Evolutionary conservation across 2,888 invertebrate genomes (phyloP), one percentile per base, ranked within the genome.

Genomic region (Stenodera caucasica): DNA sequence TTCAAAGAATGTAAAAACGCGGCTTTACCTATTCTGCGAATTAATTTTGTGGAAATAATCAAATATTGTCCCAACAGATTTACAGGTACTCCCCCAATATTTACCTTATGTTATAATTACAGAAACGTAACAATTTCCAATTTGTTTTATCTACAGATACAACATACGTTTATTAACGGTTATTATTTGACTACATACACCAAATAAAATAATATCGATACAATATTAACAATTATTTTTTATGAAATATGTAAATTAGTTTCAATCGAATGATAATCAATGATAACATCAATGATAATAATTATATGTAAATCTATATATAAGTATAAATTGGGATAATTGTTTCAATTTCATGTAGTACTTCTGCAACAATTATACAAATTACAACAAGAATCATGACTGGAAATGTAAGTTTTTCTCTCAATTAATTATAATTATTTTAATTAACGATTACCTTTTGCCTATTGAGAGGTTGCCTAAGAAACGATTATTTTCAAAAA

Each of bases 401-500:
- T 35, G 14, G 23, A 18, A 53, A 18, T 18, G 40, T 32, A 49
- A 33, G 14, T 30, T 11, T 14, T 26, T 6, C 35, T 18, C 7
- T 40, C 12, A n/a, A n/a, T 23, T 52, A 53, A 49, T 49, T 21
- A 12, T 49, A 37, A 2, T 50, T 59, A 35, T 30, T 30, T 12
- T n/a, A 50, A 40, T 15, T 21, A 40, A 37, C 23, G 35, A 35
- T 64, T 75, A 81, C 81, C 81, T 79, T 75, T 80, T 81, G 61
- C 80, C 80, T 30, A 79, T 78, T 8, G 78, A 75, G 11, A 81
- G 69, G 4, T 78, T 77, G 67, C 78, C 78, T 21, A 81, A 67
- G 67, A 80, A 80, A 45, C 78, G 73, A 57, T 78, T 70, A 64
- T 80, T 80, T 69, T 81, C 79, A 60, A 80, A 81, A 58, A 78